Evolutionary conservation across 1,140 invertebrate species (phyloP), one percentile per base, ranked within the genome.

Genomic region (Drosophila trapezifrons): DNA sequence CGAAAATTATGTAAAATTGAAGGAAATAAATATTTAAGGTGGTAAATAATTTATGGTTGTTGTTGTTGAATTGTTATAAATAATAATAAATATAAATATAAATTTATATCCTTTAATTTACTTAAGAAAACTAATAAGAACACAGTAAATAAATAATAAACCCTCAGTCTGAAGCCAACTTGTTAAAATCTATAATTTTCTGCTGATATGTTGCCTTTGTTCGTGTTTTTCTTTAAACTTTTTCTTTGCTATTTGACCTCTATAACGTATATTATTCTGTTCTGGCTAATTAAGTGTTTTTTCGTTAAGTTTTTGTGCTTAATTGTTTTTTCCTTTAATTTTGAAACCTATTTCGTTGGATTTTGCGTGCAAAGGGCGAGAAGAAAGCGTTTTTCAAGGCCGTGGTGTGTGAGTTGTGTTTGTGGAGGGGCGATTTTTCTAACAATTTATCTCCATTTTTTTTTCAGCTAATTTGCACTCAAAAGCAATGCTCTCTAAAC

Each of bases 321-420:
- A 29, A 29, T 42, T 66, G 17, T 38, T 42, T 38, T 42, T 40
- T 62, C n/a, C 8, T 43, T 74, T n/a, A 84, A 84, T 84, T 84
- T 84, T 84, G 80, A 84, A 84, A 84, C 80, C 80, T 84, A 84
- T 76, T 76, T 83, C 35, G 64, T 55, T 76, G 62, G 67, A 69
- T 27, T 62, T 47, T 66, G 70, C 47, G 64, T 76, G 80, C 65
- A 15, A 25, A 55, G 35, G 37, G 32, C 22, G 17, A 40, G 8
- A 46, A 40, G 47, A 46, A 67, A 57, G 47, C 69, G 8, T 35
- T 35, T 40, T 9, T 9, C 27, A 29, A 9, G 29, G 29, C 9
- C 10, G 29, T 32, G 29, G 17, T 35, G 29, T 40, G 37, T 42
- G n/a, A 25, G 35, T 64, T 64, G 38, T 51, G 37, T 57, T n/a